Base-by-base conservation (phyloP, 1,140 invertebrate species). In the Vollenhovia emeryi region DNA sequence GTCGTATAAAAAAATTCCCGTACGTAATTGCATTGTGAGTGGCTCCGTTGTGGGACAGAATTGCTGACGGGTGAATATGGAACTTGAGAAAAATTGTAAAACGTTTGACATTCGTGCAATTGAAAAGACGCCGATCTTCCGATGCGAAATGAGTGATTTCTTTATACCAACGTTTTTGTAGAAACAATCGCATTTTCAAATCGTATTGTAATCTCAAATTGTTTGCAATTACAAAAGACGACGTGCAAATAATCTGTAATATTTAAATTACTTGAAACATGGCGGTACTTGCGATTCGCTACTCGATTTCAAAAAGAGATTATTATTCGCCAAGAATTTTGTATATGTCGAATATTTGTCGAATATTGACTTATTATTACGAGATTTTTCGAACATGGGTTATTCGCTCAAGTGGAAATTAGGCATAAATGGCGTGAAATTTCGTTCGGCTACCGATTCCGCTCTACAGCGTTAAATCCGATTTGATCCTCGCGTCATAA, bases 401-500 rank as follows among this genome's bases (percentile, higher is more conserved):
- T 9, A 45, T 30, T 45, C 8, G 3, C 15, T 36, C 3, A 79
- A 52, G 45, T 78, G n/a, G 13, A 78, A 50, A 66, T 55, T 36
- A n/a, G 5, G n/a, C 30, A 36, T 30, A 13, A 48, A 45, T 62
- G 43, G 27, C 5, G 15, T 36, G 15, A 45, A 79, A 52, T 45
- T 68, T 79, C 33, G 21, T 52, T 79, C 9, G 15, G 11, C 60
- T 68, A 66, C 45, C 45, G 60, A 68, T 36, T 79, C 21, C 15
- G 21, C 9, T 79, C 33, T 82, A 57, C 18, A 62, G 15, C 64
- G 52, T 84, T 71, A 79, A 59, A 84, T 87, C 76, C 78, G 76
- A 88, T 86, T 89, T 86, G 78, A 86, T 62, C 52, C 40, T n/a
- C 55, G 52, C 73, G 57, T 89, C 64, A 73, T 76, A 60, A 74